phyloP scores from a whole-genome alignment of 2,888 invertebrate genomes.

The Hypsopygia costalis region DNA sequence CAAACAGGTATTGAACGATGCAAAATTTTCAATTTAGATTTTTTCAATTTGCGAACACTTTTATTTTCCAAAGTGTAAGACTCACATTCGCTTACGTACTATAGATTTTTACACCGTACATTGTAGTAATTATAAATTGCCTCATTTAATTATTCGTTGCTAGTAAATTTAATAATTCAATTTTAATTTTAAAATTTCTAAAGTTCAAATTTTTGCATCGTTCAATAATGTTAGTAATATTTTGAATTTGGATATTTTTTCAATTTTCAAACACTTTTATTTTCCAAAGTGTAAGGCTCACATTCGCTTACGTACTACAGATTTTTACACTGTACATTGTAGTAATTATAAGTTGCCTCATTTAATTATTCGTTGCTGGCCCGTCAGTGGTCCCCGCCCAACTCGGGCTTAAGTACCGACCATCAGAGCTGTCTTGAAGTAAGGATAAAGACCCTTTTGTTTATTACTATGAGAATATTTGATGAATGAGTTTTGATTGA shows the following conservation, averaged over 20 bases:
- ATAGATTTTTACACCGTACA: neutral
- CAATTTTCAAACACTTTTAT: neutral
- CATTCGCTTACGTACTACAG: neutral
- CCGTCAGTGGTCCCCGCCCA: conserved; percentile 63
- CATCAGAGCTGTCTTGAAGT: conserved; percentile 22
- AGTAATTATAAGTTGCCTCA: conserved; percentile 58
- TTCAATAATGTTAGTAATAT: too few species aligned
- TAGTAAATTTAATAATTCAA: too few species aligned
- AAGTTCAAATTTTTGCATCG: too few species aligned
- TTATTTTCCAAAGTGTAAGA: too few species aligned
- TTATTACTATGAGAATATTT: conserved; percentile 62
- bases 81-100: too few species aligned
- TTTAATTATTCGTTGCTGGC: conserved; percentile 66
- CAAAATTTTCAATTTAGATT: too few species aligned
- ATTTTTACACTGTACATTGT: conserved; percentile 11
- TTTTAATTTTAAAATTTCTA: too few species aligned
- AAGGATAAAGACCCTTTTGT: conserved; percentile 63
- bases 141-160: conserved; percentile 60
- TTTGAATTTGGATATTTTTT: too few species aligned
- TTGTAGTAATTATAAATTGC: conserved; percentile 56
- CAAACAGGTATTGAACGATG: too few species aligned
- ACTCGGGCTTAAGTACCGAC: conserved; percentile 41
- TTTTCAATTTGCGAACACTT: too few species aligned
- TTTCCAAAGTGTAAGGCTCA: neutral
- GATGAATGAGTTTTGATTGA: conserved; percentile 62